These are phyloP conservation scores for Eulithis testata DNA, from an alignment of 2,888 invertebrate species.

Conservation along the genomic window DNA sequence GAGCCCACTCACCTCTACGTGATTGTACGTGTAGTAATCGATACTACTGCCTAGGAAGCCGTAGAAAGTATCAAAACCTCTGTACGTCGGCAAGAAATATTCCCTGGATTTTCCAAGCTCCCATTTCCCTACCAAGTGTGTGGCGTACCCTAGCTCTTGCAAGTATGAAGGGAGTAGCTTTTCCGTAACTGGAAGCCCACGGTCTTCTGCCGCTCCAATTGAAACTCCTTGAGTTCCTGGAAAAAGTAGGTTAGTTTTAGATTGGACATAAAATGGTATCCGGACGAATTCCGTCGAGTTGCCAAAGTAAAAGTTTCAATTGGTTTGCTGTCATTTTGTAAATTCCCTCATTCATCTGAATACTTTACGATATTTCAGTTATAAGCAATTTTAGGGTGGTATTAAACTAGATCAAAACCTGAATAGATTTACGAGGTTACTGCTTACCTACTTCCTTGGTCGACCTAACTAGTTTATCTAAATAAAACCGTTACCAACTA, in stretches of 20 bases:
- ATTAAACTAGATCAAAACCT: constrained; percentile 1
- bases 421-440: not conserved
- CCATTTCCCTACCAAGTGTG: constrained; percentile 95
- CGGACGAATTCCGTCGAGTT: not conserved
- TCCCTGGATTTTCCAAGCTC: constrained; percentile 90
- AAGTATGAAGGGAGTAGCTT: constrained; percentile 88
- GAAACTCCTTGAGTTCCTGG: constrained; percentile 58
- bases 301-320: constrained; percentile 17
- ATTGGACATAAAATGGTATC: not conserved
- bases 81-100: constrained; percentile 87
- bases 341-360: constrained; percentile 19
- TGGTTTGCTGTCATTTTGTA: constrained; percentile 38
- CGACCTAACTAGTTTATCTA: too few relatives aligned
- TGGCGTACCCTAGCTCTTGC: constrained; percentile 89
- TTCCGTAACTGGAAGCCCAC: constrained; percentile 88
- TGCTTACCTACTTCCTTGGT: not conserved
- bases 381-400: constrained; percentile 2
- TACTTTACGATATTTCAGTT: not conserved
- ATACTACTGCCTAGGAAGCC: constrained; percentile 92
- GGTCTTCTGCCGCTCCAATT: constrained; percentile 83
- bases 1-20: constrained; percentile 58
- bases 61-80: constrained; percentile 92
- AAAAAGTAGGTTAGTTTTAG: constrained; percentile 5
- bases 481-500: too few relatives aligned
- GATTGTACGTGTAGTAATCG: constrained; percentile 89